Percentiles rank a stretch among this genome's conserved stretches.
Conservation (phyloP, 2,113 vertebrate species). For the Sapayoa aenigma region DNA sequence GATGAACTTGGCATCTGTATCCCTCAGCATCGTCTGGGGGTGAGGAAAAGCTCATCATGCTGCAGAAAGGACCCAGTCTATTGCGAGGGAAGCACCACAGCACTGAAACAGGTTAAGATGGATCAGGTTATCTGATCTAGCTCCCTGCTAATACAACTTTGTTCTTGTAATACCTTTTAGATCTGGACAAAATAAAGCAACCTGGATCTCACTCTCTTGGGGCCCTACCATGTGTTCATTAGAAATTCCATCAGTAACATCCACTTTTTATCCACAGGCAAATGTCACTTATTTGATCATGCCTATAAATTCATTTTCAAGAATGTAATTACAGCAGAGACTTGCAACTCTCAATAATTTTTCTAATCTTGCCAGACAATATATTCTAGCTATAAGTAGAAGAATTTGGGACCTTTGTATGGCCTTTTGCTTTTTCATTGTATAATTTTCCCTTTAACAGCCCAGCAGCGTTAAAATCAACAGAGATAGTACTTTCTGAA, state of each 20-base stretch:
- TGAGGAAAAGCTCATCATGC: neutral
- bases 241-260: neutral
- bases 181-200: neutral
- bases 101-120: neutral
- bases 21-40: fast-evolving
- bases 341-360: neutral
- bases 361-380: neutral
- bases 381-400: neutral
- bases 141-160: neutral
- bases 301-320: neutral
- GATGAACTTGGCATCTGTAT: neutral
- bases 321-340: neutral
- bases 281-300: neutral
- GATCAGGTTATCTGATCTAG: neutral
- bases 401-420: neutral
- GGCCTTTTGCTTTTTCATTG: neutral
- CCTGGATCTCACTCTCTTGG: neutral
- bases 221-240: neutral
- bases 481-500: neutral
- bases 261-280: neutral
- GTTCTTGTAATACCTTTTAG: neutral
- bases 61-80: neutral
- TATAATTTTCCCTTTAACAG: neutral
- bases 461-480: neutral
- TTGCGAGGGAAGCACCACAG: neutral